Percentiles rank a stretch among this genome's conserved stretches.
Evolutionary conservation across 2,888 invertebrate genomes (phyloP).

Genomic region (Chrysina gloriosa): DNA sequence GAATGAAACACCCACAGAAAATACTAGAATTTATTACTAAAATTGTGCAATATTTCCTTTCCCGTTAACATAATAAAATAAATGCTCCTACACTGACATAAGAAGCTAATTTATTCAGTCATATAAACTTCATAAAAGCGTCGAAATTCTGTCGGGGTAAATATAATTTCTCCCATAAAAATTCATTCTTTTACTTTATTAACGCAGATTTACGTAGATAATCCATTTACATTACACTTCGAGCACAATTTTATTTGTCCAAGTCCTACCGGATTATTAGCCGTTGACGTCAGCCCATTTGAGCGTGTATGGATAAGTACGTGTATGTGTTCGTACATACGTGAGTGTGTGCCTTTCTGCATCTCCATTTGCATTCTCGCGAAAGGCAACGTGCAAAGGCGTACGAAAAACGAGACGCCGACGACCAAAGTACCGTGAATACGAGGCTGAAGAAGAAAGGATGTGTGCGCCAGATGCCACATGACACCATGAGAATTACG

Average conservation of each 20-base stretch:
- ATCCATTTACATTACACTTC: neutral
- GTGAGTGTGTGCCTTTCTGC: neutral
- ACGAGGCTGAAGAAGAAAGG: slow-evolving; percentile 43
- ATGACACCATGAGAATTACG: slow-evolving; percentile 60
- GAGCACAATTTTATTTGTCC: neutral
- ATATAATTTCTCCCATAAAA: too few relatives aligned
- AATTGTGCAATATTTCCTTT: neutral
- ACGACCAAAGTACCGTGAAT: slow-evolving; percentile 21
- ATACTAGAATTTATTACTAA: neutral
- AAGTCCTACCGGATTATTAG: slow-evolving; percentile 8
- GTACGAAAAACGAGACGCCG: slow-evolving; percentile 31
- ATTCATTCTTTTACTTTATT: too few relatives aligned
- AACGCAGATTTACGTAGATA: too few relatives aligned
- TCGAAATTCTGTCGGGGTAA: too few relatives aligned
- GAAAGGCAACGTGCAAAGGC: slow-evolving; percentile 27
- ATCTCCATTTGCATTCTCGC: slow-evolving; percentile 28
- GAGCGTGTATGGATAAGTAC: neutral
- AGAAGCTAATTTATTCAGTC: neutral
- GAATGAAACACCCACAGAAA: neutral
- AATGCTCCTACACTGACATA: neutral
- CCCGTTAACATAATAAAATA: neutral
- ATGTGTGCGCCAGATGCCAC: slow-evolving; percentile 60
- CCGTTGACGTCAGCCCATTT: slow-evolving; percentile 9
- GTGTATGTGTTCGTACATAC: neutral
- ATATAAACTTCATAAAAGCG: neutral